Evolutionary conservation across 2,797 vertebrate genomes (phyloP), one percentile per base, ranked within the genome.

Genomic region (Hippoglossus hippoglossus): DNA sequence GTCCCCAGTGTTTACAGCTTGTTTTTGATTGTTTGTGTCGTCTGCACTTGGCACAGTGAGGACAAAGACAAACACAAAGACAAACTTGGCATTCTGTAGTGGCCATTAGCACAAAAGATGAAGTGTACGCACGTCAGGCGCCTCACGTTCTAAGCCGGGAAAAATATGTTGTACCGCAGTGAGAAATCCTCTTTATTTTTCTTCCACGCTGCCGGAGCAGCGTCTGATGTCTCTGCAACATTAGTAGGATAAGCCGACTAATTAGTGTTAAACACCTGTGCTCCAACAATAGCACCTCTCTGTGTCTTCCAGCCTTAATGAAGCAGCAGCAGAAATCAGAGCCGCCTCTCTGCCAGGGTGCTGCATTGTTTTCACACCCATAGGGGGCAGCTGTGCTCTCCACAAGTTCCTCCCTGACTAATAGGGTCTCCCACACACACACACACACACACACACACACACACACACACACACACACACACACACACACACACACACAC

Each of bases 311-410:
- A 73, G 59, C 39, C 8, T 68, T 7, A 57, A 75, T 79, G 75
- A 74, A 73, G 67, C 73, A 64, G 65, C 58, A 75, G 66, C 0
- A 53, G 34, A 60, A 76, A 55, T 61, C 28, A 36, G 67, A 46
- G 56, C 58, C 63, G 46, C 56, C 31, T 57, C 73, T 60, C 36
- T 75, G 72, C 63, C 28, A 47, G 47, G 46, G 73, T 82, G 71
- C 59, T 58, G 49, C 71, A 68, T 55, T 71, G 58, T 68, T 34
- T 70, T 87, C 77, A 80, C 67, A 79, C 90, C 94, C 84, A 86
- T 92, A 94, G 94, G 88, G 93, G 94, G 93, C 94, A 94, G 91
- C 86, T 93, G 87, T 73, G 85, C 84, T 88, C 92, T 93, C 88
- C 69, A 61, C 55, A 90, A 70, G 21, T 8, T 18, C 34, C 39